Evolutionary conservation across 2,888 invertebrate genomes (phyloP), one percentile per base, ranked within the genome.

Genomic region (Serrognathus titanus): DNA sequence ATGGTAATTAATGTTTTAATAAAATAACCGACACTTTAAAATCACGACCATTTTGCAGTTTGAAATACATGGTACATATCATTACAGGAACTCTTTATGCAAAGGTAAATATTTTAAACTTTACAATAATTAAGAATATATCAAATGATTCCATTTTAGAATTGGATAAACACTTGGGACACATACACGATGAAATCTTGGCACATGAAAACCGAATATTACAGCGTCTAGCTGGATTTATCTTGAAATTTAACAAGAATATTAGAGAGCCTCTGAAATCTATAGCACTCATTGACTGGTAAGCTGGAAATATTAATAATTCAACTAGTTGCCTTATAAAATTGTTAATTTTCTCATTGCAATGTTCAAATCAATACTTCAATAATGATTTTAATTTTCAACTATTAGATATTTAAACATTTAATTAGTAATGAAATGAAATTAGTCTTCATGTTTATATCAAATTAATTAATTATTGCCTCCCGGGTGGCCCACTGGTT

Each of bases 121-220:
- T 31, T 31, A 5, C 6, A 31, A 3, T 6, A 3, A 6, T 31
- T 6, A 31, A 31, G 24, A 1, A 6, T 12, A 41, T 16, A 41
- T 50, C 51, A 48, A 59, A 59, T 51, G 48, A 38, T 20, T 52
- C n/a, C 37, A 37, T 69, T 72, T 63, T 73, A 85, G 91, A 92
- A 72, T 71, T 94, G 66, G 94, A 95, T 74, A 77, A 81, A 58
- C 79, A 85, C 63, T 80, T 93, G 58, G 94, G 94, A 38, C 90
- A 94, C 76, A 85, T 89, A 38, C 85, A 88, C 68, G 83, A 87
- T 9, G 88, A 89, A 71, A 92, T 94, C 68, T 84, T 86, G 66
- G 89, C 90, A 57, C 86, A 88, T 64, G 93, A 95, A 78, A 88
- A 88, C 3, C 80, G 85, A 54, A 89, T 94, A 67, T 86, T 92